Conservation (phyloP, 2,888 invertebrate genomes). For the Lymantria dispar region DNA sequence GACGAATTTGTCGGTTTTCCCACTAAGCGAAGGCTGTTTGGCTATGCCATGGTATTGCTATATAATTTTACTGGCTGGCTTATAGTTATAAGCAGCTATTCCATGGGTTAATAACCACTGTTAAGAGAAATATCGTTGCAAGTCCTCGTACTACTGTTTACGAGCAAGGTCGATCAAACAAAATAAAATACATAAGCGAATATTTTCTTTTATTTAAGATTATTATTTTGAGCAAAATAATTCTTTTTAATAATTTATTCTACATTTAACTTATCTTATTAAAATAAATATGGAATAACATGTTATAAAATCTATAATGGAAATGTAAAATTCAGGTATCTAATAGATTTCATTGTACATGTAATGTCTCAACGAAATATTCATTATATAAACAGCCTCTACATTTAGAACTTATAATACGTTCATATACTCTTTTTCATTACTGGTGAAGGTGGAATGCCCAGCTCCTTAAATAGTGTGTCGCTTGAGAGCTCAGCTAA, state of each 20-base stretch:
- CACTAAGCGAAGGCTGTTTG: no score
- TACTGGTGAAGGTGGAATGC: constrained; percentile 60
- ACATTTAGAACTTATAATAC: constrained; percentile 25
- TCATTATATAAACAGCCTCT: constrained; percentile 54
- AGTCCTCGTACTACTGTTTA: no score
- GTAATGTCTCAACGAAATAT: constrained; percentile 46
- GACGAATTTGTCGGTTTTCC: no score
- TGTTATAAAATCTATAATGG: constrained; percentile 79
- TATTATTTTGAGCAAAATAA: constrained; percentile 77
- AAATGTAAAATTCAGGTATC: constrained; percentile 78
- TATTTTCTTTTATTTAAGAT: constrained; percentile 61
- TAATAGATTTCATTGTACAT: constrained; percentile 57
- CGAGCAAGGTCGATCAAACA: no score
- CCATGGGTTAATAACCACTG: no score
- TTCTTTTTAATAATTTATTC: constrained; percentile 67
- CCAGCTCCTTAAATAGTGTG: constrained; percentile 44
- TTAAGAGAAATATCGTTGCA: no score
- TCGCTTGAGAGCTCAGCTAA: constrained; percentile 43
- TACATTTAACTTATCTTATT: constrained; percentile 64
- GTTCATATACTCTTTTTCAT: constrained; percentile 66
- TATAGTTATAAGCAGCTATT: no score
- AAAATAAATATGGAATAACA: constrained; percentile 78
- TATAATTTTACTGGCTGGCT: no score
- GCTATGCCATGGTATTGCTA: no score
- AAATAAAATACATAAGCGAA: constrained; percentile 3